phyloP scores from a whole-genome alignment of 2,113 vertebrate genomes.

The Capricornis sumatraensis region DNA sequence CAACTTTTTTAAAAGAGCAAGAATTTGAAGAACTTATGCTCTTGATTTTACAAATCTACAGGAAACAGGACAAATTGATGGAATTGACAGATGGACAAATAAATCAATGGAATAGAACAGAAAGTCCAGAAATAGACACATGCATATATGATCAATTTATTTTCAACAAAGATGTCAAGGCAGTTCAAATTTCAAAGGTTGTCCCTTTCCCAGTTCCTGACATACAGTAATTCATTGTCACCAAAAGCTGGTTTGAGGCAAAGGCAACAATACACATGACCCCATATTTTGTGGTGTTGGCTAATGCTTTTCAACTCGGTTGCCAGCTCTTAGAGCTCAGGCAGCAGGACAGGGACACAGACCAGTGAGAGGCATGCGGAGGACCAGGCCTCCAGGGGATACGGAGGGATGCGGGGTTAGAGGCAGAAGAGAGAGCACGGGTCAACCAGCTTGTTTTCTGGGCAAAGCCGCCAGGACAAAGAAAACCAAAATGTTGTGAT shows the following conservation, averaged over 20 bases:
- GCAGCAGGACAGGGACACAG: neutral
- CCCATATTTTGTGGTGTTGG: neutral
- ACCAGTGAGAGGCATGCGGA: neutral
- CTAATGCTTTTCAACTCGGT: neutral
- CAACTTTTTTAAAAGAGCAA: neutral
- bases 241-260: neutral
- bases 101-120: neutral
- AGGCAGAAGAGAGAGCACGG: neutral
- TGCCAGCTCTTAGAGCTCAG: neutral
- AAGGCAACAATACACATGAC: neutral
- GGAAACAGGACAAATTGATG: neutral
- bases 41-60: neutral
- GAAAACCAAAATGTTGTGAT: conserved; percentile 79
- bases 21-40: neutral
- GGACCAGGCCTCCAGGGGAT: neutral
- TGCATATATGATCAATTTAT: neutral
- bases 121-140: neutral
- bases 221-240: neutral
- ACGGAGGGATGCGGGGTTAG: neutral
- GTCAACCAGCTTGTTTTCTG: neutral
- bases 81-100: neutral
- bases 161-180: neutral
- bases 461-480: conserved; percentile 44
- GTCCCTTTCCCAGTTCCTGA: neutral
- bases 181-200: neutral